Percentiles rank a stretch among this genome's conserved stretches.
Conservation (phyloP, 2,113 vertebrate species). For the Trachemys scripta region DNA sequence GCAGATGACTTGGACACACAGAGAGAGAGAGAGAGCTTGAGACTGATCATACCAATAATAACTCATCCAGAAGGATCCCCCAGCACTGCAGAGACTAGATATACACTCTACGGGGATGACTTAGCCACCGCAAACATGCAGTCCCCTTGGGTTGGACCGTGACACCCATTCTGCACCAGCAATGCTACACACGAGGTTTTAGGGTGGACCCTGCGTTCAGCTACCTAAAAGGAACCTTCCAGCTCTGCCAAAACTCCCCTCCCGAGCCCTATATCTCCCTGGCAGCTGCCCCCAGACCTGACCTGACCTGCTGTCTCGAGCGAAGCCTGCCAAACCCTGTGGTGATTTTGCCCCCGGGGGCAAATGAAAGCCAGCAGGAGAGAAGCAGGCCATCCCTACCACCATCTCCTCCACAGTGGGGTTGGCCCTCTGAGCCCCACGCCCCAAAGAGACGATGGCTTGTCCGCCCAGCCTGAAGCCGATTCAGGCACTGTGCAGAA, state of each 20-base stretch:
- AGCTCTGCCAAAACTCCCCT: neutral
- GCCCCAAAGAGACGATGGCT: too few relatives aligned
- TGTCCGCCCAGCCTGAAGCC: too few relatives aligned
- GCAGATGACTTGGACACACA: neutral
- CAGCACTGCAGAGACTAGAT: neutral
- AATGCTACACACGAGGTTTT: neutral
- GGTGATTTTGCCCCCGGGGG: neutral
- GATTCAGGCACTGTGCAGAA: too few relatives aligned
- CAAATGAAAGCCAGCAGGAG: neutral
- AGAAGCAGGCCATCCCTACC: too few relatives aligned
- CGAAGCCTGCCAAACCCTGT: fast-evolving
- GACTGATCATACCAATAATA: too few relatives aligned
- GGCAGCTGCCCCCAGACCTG: too few relatives aligned
- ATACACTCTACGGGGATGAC: neutral
- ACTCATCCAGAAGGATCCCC: neutral
- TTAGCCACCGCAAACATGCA: neutral
- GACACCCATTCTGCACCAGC: neutral
- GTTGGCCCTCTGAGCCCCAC: too few relatives aligned
- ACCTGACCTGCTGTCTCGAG: too few relatives aligned
- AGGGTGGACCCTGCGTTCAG: neutral
- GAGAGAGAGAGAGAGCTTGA: too few relatives aligned
- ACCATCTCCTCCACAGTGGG: too few relatives aligned
- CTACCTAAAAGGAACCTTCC: neutral
- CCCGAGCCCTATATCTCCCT: too few relatives aligned
- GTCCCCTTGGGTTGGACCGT: neutral